Base-by-base conservation (phyloP, 2,113 vertebrate species). In the Scartelaos histophorus region DNA sequence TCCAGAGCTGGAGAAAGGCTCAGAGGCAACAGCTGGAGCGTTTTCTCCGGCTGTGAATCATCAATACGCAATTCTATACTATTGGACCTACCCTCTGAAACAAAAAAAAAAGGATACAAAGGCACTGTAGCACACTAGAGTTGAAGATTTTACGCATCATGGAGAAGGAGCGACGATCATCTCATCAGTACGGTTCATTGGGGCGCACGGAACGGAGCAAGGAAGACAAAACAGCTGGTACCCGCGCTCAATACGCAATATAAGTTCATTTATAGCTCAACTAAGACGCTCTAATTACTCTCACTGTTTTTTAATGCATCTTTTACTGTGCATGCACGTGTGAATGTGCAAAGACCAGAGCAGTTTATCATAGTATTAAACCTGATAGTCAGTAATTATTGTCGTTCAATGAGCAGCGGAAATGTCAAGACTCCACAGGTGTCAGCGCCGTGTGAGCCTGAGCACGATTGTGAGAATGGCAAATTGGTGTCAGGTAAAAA, bases 111-210 rank as follows among this genome's bases (percentile, higher is more conserved):
- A 53, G 67, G 61, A 57, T 38, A 24, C 51, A 67, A 60, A 68
- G 75, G 80, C 56, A 69, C 34, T 43, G 72, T 6, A 17, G 58
- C 25, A 1, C 16, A 9, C 7, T 61, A 1, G 16, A 16, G 25
- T 15, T 67, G 72, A 10, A 11, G 38, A 43, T 1, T 10, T 43
- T 11, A 43, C 34, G 12, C 74, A 58, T 15, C 11, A 94, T 95
- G 94, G 93, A 94, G 78, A 92, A 93, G 76, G 88, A 91, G 66
- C 87, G 62, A 76, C 86, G 75, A 74, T 76, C 88, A 3, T 80
- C 92, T 22, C 81, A 89, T 72, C 92, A 91, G 47, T 95, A 94
- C 66, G 94, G 94, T 60, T 93, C 95, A 24, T 88, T 95, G 88
- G 93, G 94, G 84, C 81, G 89, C 86, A 93, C 92, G 35, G 91